Evolutionary conservation across 2,113 vertebrate genomes (phyloP).

Genomic region (Aepyceros melampus): DNA sequence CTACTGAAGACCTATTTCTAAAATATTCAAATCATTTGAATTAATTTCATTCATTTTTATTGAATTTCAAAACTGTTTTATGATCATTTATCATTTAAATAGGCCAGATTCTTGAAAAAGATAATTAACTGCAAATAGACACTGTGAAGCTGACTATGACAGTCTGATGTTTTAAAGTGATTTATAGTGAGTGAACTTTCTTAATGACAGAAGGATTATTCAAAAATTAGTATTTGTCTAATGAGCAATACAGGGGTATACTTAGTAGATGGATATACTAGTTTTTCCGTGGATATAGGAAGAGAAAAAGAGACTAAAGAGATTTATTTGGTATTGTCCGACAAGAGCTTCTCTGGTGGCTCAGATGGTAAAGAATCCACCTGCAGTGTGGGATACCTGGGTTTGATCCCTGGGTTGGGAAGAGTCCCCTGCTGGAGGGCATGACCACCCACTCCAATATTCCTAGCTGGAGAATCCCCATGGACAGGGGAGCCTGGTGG

Average conservation of each 20-base stretch:
- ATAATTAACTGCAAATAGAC: background rate
- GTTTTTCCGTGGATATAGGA: background rate
- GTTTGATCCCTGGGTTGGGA: background rate
- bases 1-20: background rate
- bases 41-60: background rate
- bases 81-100: background rate
- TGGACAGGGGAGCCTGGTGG: background rate
- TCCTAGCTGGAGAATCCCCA: background rate
- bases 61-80: background rate
- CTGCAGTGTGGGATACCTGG: background rate
- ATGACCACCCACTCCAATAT: background rate
- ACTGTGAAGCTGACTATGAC: background rate
- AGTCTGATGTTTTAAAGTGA: background rate
- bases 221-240: background rate
- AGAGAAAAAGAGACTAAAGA: background rate
- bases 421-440: background rate
- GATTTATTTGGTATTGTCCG: background rate
- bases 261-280: background rate
- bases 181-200: background rate
- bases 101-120: background rate
- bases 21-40: background rate
- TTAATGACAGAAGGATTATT: background rate
- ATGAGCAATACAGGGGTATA: background rate
- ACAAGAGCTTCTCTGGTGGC: background rate
- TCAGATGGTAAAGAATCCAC: background rate